phyloP scores from a whole-genome alignment of 64 coral and sea anemone genomes.

The Stichodactyla helianthus region DNA sequence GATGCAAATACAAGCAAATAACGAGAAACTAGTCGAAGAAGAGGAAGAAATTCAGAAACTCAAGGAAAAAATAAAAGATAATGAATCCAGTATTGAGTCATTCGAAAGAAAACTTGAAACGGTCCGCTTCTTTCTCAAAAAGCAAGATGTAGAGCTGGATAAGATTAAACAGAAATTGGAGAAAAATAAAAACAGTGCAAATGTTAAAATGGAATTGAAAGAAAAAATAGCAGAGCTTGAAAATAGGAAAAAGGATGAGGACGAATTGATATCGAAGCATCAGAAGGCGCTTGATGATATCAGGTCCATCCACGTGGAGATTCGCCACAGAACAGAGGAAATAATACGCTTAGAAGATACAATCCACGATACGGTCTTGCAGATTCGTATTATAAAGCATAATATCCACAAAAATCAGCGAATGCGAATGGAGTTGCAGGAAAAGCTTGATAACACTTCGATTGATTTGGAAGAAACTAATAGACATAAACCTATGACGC shows the following conservation, averaged over 20 bases:
- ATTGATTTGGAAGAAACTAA: slow-evolving; percentile 67
- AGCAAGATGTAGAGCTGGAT: slow-evolving; percentile 66
- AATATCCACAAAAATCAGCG: slow-evolving; percentile 56
- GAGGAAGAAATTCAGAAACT: slow-evolving; percentile 68
- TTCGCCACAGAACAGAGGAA: slow-evolving; percentile 62
- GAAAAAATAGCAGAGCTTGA: slow-evolving; percentile 66
- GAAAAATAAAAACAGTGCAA: slow-evolving; percentile 39
- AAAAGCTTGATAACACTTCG: slow-evolving; percentile 59
- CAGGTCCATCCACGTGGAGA: slow-evolving; percentile 73
- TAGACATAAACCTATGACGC: slow-evolving; percentile 63
- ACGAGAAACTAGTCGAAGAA: slow-evolving; percentile 52
- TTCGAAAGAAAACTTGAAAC: slow-evolving; percentile 75
- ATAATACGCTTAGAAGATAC: slow-evolving; percentile 59
- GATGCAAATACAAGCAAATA: slow-evolving; percentile 61
- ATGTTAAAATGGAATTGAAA: slow-evolving; percentile 64
- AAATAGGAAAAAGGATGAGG: slow-evolving; percentile 58
- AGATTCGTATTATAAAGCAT: slow-evolving; percentile 56
- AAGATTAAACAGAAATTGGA: slow-evolving; percentile 64
- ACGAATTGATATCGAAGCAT: slow-evolving; percentile 58
- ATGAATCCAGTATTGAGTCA: slow-evolving; percentile 50
- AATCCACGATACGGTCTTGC: slow-evolving; percentile 75
- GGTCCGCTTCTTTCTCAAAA: slow-evolving; percentile 72
- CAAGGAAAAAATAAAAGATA: slow-evolving; percentile 68
- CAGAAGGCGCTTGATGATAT: slow-evolving; percentile 65
- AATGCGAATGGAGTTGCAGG: slow-evolving; percentile 53